Evolutionary conservation across 2,113 vertebrate genomes (phyloP), one percentile per base, ranked within the genome.

Genomic region (Tetrax tetrax): DNA sequence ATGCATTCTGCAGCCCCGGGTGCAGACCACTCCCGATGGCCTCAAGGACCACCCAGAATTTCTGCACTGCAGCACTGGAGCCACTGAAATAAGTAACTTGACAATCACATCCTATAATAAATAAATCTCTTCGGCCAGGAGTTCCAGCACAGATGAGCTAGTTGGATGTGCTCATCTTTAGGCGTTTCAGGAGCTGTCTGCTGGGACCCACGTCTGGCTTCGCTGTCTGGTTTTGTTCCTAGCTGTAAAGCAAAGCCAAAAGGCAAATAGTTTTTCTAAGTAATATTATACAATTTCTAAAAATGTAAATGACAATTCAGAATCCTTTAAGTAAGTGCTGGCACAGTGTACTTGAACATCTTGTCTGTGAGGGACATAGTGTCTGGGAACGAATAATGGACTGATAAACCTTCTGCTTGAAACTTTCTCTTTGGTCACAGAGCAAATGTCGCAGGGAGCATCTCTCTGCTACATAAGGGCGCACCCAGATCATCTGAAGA

Each of bases 21-120:
- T 96, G 91, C 94, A 91, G 87, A 82, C 51, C n/a, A 51, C 31
- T 95, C 76, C 15, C 0, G 0, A 79, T 28, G 87, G 60, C 48
- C 87, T 87, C 1, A 0, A 87, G 65, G 95, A 95, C 94, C 96
- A 97, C 96, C 94, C 95, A 96, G 74, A 14, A 66, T 56, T 84
- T 93, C 83, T 71, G 48, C 69, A 45, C 28, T 79, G 80, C 72
- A 68, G 35, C 64, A 84, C 12, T 8, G 33, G 43, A 95, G 93
- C 77, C 89, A 79, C 83, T 64, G 77, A 63, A 89, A 82, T 43
- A 89, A 92, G 80, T 91, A 95, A 93, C 75, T 87, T 91, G 83
- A 96, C 86, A 92, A 93, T 96, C 75, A 83, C 72, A 90, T 38
- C 31, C 86, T 47, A 10, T 59, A 85, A 96, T 69, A 94, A 91